These are phyloP conservation scores for Halictus rubicundus DNA, from an alignment of 1,140 invertebrate genomes.

Conservation along the genomic window DNA sequence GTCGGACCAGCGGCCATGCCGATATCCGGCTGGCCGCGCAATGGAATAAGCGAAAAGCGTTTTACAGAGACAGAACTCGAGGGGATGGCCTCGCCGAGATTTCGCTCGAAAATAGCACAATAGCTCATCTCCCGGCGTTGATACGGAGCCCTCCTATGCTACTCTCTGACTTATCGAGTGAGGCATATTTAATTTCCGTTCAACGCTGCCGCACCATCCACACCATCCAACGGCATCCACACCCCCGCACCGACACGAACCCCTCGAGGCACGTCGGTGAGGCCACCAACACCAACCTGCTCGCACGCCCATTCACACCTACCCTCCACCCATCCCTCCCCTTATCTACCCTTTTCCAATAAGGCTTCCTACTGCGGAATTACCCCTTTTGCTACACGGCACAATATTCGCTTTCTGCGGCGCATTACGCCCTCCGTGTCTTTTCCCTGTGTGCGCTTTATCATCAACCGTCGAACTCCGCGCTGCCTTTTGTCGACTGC, in stretches of 20 bases:
- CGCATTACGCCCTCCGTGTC: conserved; percentile 64
- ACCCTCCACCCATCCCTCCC: conserved; percentile 40
- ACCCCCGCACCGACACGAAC: conserved; percentile 15
- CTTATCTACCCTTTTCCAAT: conserved; percentile 81
- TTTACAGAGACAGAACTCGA: conserved; percentile 58
- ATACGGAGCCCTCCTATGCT: conserved; percentile 72
- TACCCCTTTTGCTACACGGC: conserved; percentile 72
- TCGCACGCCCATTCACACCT: conserved; percentile 54
- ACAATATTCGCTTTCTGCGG: conserved; percentile 75
- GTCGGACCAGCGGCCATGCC: conserved; percentile 38
- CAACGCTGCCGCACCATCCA: conserved; percentile 50
- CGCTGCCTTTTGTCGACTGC: neutral
- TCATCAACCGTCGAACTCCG: neutral
- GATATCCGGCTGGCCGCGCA: conserved; percentile 46
- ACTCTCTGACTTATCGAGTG: conserved; percentile 79
- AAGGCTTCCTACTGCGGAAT: conserved; percentile 77
- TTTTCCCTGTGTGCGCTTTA: conserved; percentile 59
- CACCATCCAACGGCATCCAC: neutral
- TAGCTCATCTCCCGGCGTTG: conserved; percentile 80
- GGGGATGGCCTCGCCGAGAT: conserved; percentile 69
- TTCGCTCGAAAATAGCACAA: conserved; percentile 80
- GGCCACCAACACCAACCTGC: neutral
- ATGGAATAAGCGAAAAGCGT: conserved; percentile 63
- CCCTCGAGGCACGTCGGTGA: neutral
- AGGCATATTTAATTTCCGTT: conserved; percentile 82